Evolutionary conservation across 1,140 invertebrate species (phyloP).

Genomic region (Rhopalosiphum padi): DNA sequence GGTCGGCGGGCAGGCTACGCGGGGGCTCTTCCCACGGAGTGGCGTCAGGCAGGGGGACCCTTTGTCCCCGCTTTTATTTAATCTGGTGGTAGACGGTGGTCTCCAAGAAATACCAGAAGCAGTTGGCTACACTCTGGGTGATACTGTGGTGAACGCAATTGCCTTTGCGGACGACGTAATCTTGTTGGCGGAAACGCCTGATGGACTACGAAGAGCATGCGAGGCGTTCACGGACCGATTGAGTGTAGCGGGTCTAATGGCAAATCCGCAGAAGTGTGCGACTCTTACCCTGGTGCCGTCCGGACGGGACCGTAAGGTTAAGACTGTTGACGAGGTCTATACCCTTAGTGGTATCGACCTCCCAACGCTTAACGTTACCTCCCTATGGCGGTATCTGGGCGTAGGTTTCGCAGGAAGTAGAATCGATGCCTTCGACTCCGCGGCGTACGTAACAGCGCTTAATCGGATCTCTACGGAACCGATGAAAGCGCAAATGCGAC

Average conservation of each 20-base stretch:
- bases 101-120: background rate
- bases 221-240: background rate
- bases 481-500: too few relatives aligned
- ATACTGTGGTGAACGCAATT: background rate
- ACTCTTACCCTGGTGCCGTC: too few relatives aligned
- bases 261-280: too few relatives aligned
- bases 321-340: too few relatives aligned
- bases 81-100: conserved; percentile 61
- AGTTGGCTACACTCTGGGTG: background rate
- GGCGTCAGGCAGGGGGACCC: conserved; percentile 63
- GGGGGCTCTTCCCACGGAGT: conserved; percentile 48
- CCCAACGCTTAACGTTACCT: too few relatives aligned
- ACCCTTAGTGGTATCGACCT: too few relatives aligned
- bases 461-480: too few relatives aligned
- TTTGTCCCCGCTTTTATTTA: conserved; percentile 62
- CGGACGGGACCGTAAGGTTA: too few relatives aligned
- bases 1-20: background rate
- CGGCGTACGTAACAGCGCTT: too few relatives aligned
- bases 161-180: conserved; percentile 22
- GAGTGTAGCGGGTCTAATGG: background rate
- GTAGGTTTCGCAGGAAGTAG: too few relatives aligned
- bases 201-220: background rate
- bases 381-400: too few relatives aligned
- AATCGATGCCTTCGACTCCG: too few relatives aligned
- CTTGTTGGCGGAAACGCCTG: background rate